A percentile compares a stretch with the other conserved stretches of the same genome.
Evolutionary conservation across 1,140 invertebrate genomes (phyloP).

Genomic region (Drosophila trapezifrons): DNA sequence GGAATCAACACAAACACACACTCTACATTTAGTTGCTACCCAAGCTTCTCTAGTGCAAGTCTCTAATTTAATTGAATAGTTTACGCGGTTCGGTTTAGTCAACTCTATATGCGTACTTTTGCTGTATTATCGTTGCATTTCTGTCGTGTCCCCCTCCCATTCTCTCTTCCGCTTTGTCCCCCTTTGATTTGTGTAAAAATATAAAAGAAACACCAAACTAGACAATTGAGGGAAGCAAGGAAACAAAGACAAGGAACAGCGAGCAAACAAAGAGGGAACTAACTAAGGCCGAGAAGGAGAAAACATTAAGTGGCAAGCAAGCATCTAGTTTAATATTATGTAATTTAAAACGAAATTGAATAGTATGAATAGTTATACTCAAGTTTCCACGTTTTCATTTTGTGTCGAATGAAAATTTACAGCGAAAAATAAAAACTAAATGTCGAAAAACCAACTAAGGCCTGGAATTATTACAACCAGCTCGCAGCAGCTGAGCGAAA

Average conservation of each 20-base stretch:
- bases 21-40: conserved; percentile 41
- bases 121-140: conserved; percentile 73
- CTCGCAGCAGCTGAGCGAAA: conserved; percentile 24
- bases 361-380: conserved; percentile 77
- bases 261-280: conserved; percentile 41
- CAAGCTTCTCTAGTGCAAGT: conserved; percentile 27
- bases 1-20: conserved; percentile 13
- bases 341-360: conserved; percentile 78
- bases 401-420: conserved; percentile 74
- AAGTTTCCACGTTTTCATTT: conserved; percentile 75
- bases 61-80: conserved; percentile 60
- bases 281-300: conserved; percentile 18
- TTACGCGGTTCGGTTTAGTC: conserved; percentile 65
- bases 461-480: conserved; percentile 18
- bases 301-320: conserved; percentile 62
- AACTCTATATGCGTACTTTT: conserved; percentile 45
- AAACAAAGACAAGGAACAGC: conserved; percentile 28
- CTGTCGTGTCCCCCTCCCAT: conserved; percentile 26
- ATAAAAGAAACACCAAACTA: conserved; percentile 42
- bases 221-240: conserved; percentile 68
- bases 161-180: background rate
- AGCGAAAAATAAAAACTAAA: conserved; percentile 79
- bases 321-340: conserved; percentile 80
- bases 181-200: conserved; percentile 32
- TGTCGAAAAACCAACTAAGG: conserved; percentile 64